Evolutionary conservation across 2,888 invertebrate genomes (phyloP).

Genomic region (Cheilosia scutellata): DNA sequence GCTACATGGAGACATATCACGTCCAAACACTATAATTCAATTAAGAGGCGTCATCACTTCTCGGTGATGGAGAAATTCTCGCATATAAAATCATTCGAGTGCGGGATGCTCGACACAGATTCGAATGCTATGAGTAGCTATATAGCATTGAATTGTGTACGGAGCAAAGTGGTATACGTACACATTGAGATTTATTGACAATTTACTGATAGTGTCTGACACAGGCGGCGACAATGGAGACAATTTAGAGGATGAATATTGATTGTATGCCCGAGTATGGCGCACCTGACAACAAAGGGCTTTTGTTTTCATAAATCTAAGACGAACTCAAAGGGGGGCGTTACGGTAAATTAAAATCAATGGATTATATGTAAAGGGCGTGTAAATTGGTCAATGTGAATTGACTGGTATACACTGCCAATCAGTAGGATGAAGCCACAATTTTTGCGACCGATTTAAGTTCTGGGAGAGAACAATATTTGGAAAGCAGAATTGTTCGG

Average conservation of each 20-base stretch:
- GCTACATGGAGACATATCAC: background rate
- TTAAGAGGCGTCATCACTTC: background rate
- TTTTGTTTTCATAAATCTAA: too few species aligned
- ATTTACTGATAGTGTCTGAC: conserved; percentile 9
- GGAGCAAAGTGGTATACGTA: background rate
- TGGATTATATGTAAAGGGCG: too few species aligned
- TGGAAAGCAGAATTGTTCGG: too few species aligned
- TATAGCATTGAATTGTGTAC: background rate
- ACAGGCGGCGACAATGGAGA: conserved; percentile 1
- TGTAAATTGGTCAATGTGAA: too few species aligned
- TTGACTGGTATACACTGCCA: too few species aligned
- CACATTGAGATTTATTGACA: conserved; percentile 25
- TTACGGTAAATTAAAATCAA: too few species aligned
- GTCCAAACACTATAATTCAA: conserved; percentile 8
- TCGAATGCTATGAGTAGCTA: background rate
- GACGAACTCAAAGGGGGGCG: too few species aligned
- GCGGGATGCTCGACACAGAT: background rate
- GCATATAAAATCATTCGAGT: background rate
- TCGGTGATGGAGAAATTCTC: background rate
- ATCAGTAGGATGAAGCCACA: too few species aligned
- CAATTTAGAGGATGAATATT: background rate
- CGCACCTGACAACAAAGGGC: too few species aligned
- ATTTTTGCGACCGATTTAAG: too few species aligned
- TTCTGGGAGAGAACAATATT: too few species aligned
- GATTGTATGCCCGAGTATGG: background rate